Evolutionary conservation across 2,797 vertebrate genomes (phyloP), one percentile per base, ranked within the genome.

Genomic region (Myotis daubentonii): DNA sequence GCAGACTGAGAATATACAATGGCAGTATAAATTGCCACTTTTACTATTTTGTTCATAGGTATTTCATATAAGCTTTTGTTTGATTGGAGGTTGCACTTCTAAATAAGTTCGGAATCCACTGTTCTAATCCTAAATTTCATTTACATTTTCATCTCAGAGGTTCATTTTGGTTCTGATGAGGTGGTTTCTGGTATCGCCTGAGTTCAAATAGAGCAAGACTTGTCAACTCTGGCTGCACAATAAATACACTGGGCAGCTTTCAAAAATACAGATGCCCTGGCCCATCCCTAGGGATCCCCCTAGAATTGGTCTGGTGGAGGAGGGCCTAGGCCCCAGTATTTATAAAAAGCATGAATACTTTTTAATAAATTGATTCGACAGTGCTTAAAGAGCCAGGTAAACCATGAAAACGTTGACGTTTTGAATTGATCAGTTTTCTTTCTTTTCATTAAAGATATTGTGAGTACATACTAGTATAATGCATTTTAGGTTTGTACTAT

Each of bases 391-490:
- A 93, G 74, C 16, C 88, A 44, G 51, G 47, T 95, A 66, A 95
- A 94, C 79, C 89, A 33, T 71, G 66, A 71, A 93, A 79, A 75
- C 36, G n/a, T 78, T 80, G 72, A 95, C 65, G 68, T 49, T 97
- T 96, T 95, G 80, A 94, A 72, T 81, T 93, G 89, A 30, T 90
- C 4, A 89, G 90, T 93, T 92, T 94, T 94, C 92, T 94, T 93
- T 65, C 49, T 95, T 96, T 97, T 80, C 91, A 89, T 96, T 38
- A 72, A 11, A 96, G 91, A 87, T 62, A 15, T 92, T 76, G 53
- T 71, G 49, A 93, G n/a, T 87, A 36, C 75, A 93, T 79, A 44
- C 44, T 11, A 44, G 44, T 44, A 28, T 66, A 96, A 88, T 19
- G 8, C 89, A 33, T 94, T 78, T 87, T 72, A 71, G 41, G 33